Conservation (phyloP, 2,113 vertebrate species). For the Acrocephalus arundinaceus region DNA sequence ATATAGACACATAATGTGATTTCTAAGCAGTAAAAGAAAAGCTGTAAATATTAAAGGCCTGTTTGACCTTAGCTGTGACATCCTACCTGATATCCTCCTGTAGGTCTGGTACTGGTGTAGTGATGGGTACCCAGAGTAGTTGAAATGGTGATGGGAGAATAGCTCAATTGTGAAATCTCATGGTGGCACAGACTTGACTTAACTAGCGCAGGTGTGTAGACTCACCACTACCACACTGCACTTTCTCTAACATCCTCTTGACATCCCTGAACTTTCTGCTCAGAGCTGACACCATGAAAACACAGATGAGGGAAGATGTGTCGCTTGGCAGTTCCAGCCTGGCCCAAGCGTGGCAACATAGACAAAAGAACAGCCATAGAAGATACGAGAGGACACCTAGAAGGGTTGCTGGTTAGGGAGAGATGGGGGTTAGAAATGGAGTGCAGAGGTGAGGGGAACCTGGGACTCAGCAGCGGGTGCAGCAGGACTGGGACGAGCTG, state of each 20-base stretch:
- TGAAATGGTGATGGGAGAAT: not conserved
- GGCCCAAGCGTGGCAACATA: fast-evolving
- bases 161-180: not conserved
- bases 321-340: not conserved
- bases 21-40: not conserved
- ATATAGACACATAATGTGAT: not conserved
- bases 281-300: not conserved
- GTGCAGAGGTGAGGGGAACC: not conserved
- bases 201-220: not conserved
- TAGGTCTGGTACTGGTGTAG: fast-evolving
- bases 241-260: not conserved
- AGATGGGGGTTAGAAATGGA: not conserved
- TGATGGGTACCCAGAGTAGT: not conserved
- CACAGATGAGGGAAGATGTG: not conserved
- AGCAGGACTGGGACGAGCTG: fast-evolving
- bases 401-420: not conserved
- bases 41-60: not conserved
- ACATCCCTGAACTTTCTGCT: not conserved
- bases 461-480: not conserved
- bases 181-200: not conserved
- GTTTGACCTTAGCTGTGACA: not conserved
- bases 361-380: not conserved
- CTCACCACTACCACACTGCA: not conserved
- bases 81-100: not conserved
- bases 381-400: not conserved